A percentile compares a stretch with the other conserved stretches of the same genome.
phyloP scores from a whole-genome alignment of 2,113 vertebrate genomes.

The Eublepharis macularius region DNA sequence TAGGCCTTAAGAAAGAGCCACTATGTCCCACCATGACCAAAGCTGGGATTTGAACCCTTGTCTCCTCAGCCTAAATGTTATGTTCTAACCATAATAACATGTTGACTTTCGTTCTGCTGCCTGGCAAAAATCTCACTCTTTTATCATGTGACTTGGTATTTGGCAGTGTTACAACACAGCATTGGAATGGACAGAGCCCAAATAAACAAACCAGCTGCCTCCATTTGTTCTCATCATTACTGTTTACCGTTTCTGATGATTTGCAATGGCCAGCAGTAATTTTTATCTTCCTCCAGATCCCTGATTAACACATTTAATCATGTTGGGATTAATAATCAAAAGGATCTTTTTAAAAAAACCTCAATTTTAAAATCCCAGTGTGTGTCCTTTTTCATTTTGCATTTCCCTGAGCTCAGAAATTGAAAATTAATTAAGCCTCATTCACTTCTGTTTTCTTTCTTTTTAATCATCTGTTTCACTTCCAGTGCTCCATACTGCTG shows the following conservation, averaged over 20 bases:
- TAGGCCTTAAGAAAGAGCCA: too few relatives aligned
- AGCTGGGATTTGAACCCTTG: too few relatives aligned
- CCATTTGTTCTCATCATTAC: background rate
- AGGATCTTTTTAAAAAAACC: background rate
- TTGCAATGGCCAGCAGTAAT: background rate
- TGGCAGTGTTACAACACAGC: background rate
- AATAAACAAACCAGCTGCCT: background rate
- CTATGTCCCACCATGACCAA: too few relatives aligned
- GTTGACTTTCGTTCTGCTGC: background rate
- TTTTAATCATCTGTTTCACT: background rate
- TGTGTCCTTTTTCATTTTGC: background rate
- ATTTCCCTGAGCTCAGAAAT: constrained; percentile 10
- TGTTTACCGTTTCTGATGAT: background rate
- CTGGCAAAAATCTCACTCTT: background rate
- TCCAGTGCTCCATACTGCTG: background rate
- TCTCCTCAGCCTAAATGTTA: too few relatives aligned
- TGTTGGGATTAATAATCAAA: background rate
- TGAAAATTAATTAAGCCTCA: constrained; percentile 3
- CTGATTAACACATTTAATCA: constrained; percentile 7
- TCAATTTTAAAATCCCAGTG: background rate
- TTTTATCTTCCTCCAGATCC: background rate
- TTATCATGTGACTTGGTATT: background rate
- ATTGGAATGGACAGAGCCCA: background rate
- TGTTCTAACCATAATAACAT: too few relatives aligned
- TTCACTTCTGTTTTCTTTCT: background rate